phyloP scores from a whole-genome alignment of 1,140 invertebrate genomes.

The Bactericera cockerelli region DNA sequence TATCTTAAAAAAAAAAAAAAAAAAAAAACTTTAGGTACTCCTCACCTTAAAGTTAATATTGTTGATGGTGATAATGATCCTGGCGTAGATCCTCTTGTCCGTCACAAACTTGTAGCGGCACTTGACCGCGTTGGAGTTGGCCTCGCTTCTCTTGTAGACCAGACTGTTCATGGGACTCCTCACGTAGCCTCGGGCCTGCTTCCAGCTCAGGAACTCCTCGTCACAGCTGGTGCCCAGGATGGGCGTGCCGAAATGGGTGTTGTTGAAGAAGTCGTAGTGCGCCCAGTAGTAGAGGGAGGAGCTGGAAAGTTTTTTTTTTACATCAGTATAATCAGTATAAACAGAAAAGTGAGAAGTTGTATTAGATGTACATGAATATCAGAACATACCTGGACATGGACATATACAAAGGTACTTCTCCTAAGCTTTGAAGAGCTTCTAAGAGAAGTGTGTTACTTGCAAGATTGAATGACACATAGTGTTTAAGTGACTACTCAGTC shows the following conservation, averaged over 20 bases:
- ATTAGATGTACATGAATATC: too few relatives aligned
- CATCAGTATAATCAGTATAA: too few relatives aligned
- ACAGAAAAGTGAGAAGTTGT: too few relatives aligned
- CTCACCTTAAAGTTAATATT: constrained; percentile 50
- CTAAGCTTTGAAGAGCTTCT: too few relatives aligned
- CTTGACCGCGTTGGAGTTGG: constrained; percentile 40
- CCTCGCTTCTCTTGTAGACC: constrained; percentile 47
- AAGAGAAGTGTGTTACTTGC: too few relatives aligned
- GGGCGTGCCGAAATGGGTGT: constrained; percentile 63
- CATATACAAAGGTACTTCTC: too few relatives aligned
- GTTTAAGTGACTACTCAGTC: too few relatives aligned
- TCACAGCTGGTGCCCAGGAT: constrained; percentile 65
- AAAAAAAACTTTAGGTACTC: too few relatives aligned
- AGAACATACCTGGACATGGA: too few relatives aligned
- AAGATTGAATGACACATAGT: too few relatives aligned
- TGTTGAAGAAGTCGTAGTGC: constrained; percentile 84
- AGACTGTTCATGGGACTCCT: constrained; percentile 68
- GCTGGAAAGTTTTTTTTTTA: too few relatives aligned
- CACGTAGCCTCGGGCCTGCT: constrained; percentile 46
- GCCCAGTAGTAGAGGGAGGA: constrained; percentile 80
- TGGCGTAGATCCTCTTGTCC: constrained; percentile 56
- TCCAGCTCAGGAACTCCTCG: constrained; percentile 68
- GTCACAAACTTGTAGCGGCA: constrained; percentile 72
- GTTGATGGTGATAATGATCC: constrained; percentile 56
- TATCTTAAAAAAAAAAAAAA: too few relatives aligned